Evolutionary conservation across 2,888 invertebrate genomes (phyloP).

Genomic region (Euplagia quadripunctaria): DNA sequence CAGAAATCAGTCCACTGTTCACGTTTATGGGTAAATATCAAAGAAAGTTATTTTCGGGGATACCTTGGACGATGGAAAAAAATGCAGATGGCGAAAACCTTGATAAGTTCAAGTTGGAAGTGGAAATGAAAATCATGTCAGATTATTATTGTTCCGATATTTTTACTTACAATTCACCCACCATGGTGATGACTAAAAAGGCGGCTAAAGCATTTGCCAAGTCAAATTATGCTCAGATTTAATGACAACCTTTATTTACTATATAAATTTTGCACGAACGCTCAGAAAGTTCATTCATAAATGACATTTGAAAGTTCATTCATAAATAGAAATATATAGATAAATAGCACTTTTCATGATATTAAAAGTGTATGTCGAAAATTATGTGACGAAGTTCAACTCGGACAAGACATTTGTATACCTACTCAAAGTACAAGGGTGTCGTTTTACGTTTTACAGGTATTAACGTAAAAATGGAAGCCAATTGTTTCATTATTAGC

Average conservation of each 20-base stretch:
- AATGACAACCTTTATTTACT: constrained; percentile 65
- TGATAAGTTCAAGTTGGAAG: constrained; percentile 43
- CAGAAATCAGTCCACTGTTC: constrained; percentile 77
- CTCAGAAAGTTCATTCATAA: too few relatives aligned
- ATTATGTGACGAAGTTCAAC: too few relatives aligned
- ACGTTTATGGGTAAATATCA: constrained; percentile 64
- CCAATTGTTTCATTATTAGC: too few relatives aligned
- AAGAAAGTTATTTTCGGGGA: constrained; percentile 61
- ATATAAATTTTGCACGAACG: too few relatives aligned
- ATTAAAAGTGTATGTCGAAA: too few relatives aligned
- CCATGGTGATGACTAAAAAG: constrained; percentile 74
- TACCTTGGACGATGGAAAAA: constrained; percentile 51
- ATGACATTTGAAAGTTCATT: too few relatives aligned
- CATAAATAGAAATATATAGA: too few relatives aligned
- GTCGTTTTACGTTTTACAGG: too few relatives aligned
- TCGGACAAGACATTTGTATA: too few relatives aligned
- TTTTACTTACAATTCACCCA: constrained; percentile 75
- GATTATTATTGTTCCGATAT: constrained; percentile 80
- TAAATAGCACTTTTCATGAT: too few relatives aligned
- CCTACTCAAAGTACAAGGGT: too few relatives aligned
- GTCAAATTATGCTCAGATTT: constrained; percentile 42
- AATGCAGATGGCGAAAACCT: constrained; percentile 52
- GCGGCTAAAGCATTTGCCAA: constrained; percentile 57
- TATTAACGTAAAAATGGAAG: too few relatives aligned
- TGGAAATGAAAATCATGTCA: constrained; percentile 66